Base-by-base conservation (phyloP, 2,113 vertebrate genomes). In the Ammodytes marinus region DNA sequence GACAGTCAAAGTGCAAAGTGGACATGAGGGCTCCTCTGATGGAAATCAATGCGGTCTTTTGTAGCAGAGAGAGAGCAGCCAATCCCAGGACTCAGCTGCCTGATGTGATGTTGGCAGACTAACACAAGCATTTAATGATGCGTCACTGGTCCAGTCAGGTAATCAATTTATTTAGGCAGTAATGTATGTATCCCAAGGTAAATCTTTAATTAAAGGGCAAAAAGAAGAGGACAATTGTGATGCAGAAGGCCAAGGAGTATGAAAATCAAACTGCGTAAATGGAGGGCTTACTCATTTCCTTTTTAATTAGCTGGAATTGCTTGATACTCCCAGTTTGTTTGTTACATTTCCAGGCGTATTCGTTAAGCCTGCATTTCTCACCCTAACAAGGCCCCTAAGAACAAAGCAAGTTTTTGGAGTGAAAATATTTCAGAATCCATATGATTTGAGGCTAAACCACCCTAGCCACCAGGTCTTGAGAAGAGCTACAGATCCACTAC, bases 121-220 rank as follows among this genome's bases (percentile, higher is more conserved):
- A 92, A 91, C 89, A 93, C 63, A 53, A 83, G 88, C 80, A 71
- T 92, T 93, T 95, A 95, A 95, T 94, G 94, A 86, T 43, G 57
- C 81, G 60, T 91, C 89, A 90, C 82, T 60, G 71, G 50, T 69
- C 59, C 39, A 4, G 93, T 91, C 75, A 82, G 85, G 80, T 89
- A 91, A 94, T 95, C 94, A 79, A 95, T 95, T 93, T 91, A 91
- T 93, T 90, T 90, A 86, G 87, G 89, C 81, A 79, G 86, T 95
- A 95, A 95, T 94, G 92, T 93, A 94, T 94, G 93, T 93, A 93
- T 94, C 94, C 88, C 84, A 82, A 84, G 91, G 88, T 85, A 91
- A 89, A 91, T 93, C 89, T 92, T 90, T 93, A 94, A 94, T 93
- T 92, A 95, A 94, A 91, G 86, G 77, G 35, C 3, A 73, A 74